Percentiles rank a stretch among this genome's conserved stretches.
Conservation (phyloP, 2,113 vertebrate species). For the Alethe castanea region DNA sequence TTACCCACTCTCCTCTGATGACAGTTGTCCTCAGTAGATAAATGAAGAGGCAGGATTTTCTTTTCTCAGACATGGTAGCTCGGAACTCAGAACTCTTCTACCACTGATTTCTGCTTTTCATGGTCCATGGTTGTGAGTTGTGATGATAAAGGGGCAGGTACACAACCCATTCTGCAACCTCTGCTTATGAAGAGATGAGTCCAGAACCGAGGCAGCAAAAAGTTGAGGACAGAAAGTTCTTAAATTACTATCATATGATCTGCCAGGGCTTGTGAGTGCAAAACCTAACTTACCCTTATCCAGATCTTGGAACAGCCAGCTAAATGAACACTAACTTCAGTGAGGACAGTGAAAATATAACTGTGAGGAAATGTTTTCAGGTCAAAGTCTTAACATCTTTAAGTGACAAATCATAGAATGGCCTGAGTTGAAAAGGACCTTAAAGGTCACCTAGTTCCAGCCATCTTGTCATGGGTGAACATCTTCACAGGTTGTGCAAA, state of each 20-base stretch:
- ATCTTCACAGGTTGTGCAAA: neutral
- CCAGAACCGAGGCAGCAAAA: neutral
- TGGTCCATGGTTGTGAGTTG: neutral
- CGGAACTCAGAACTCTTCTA: neutral
- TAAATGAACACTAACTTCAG: neutral
- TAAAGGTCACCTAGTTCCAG: neutral
- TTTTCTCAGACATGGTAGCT: neutral
- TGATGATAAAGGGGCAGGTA: neutral
- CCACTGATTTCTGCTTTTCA: neutral
- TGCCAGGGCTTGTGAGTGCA: neutral
- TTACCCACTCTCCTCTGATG: neutral
- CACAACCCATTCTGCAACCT: neutral
- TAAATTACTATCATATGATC: neutral
- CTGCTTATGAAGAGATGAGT: neutral
- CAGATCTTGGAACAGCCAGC: neutral
- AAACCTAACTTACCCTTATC: neutral
- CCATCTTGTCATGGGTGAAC: neutral
- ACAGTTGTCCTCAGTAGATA: neutral
- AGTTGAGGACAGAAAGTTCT: neutral
- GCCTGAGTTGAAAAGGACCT: neutral
- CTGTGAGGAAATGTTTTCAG: neutral
- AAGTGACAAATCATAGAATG: neutral
- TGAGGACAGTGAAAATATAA: neutral
- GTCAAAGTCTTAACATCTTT: neutral
- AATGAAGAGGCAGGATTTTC: neutral